Conservation (phyloP, 2,113 vertebrate species). For the Poicephalus meyeri region DNA sequence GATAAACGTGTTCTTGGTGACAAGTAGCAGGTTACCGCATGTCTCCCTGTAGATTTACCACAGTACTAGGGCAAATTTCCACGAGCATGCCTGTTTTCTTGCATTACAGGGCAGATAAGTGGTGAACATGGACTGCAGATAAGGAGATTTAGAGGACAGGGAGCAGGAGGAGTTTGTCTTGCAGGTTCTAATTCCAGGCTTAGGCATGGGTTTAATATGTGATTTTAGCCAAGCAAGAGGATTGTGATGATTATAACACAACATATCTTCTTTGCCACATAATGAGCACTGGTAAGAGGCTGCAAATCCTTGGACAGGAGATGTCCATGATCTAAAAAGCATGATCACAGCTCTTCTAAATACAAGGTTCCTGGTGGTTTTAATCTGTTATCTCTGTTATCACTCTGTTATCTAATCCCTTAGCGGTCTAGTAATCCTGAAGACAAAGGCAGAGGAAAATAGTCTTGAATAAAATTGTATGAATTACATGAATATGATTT, state of each 20-base stretch:
- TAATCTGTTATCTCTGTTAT: not conserved
- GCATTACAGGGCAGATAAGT: not conserved
- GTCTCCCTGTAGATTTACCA: not conserved
- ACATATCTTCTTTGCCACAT: not conserved
- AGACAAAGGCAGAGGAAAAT: not conserved
- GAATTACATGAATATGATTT: not conserved
- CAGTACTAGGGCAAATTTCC: not conserved
- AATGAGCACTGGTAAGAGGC: not conserved
- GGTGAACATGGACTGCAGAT: not conserved
- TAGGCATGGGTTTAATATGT: not conserved
- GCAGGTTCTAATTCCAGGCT: constrained; percentile 7
- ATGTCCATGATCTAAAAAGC: not conserved
- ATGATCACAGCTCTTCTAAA: not conserved
- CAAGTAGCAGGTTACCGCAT: not conserved
- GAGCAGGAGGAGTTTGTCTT: not conserved
- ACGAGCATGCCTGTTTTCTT: not conserved
- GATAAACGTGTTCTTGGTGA: not conserved
- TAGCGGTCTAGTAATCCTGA: not conserved
- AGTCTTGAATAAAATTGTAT: not conserved
- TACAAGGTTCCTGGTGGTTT: not conserved
- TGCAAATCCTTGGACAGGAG: not conserved
- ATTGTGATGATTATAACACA: not conserved
- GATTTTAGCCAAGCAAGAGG: not conserved
- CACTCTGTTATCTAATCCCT: not conserved
- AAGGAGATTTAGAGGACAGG: not conserved